These are phyloP conservation scores for Lochmaea capreae DNA, from an alignment of 2,888 invertebrate species.

Conservation along the genomic window DNA sequence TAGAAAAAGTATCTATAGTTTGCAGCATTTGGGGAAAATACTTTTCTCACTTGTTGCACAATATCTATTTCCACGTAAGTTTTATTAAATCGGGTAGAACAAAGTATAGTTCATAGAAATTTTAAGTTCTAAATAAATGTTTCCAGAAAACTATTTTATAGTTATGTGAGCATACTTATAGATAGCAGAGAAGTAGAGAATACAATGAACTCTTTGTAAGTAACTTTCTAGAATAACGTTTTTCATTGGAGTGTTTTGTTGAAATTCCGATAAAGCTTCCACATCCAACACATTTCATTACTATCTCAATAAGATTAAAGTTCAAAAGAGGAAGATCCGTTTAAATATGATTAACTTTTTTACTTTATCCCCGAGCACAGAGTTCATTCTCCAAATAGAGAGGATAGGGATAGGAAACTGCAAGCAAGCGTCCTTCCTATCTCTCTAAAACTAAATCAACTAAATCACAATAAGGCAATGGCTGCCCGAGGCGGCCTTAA, in stretches of 20 bases:
- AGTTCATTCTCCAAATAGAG: constrained; percentile 21
- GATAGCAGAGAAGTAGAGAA: too few species aligned
- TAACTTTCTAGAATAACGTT: too few species aligned
- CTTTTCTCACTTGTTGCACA: too few species aligned
- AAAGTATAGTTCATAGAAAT: too few species aligned
- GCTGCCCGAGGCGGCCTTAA: constrained; percentile 10
- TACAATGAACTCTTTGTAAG: too few species aligned
- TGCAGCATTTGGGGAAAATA: too few species aligned
- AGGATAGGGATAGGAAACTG: background rate
- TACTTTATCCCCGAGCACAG: constrained; percentile 12
- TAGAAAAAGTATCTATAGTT: too few species aligned
- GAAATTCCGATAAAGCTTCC: background rate
- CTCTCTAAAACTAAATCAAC: constrained; percentile 31
- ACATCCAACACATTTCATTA: background rate
- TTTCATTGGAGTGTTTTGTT: background rate
- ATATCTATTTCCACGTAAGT: too few species aligned
- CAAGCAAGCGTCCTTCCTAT: constrained; percentile 24
- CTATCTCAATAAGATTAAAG: constrained; percentile 2
- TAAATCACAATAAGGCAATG: constrained; percentile 33
- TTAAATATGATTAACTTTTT: constrained; percentile 27
- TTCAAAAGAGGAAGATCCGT: constrained; percentile 13
- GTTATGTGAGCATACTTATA: too few species aligned
- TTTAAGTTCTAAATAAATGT: too few species aligned
- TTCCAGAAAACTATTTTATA: too few species aligned
- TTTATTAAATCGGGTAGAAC: too few species aligned